phyloP scores from a whole-genome alignment of 92 coral and sea anemone species.

The Zoanthus gigantus region DNA sequence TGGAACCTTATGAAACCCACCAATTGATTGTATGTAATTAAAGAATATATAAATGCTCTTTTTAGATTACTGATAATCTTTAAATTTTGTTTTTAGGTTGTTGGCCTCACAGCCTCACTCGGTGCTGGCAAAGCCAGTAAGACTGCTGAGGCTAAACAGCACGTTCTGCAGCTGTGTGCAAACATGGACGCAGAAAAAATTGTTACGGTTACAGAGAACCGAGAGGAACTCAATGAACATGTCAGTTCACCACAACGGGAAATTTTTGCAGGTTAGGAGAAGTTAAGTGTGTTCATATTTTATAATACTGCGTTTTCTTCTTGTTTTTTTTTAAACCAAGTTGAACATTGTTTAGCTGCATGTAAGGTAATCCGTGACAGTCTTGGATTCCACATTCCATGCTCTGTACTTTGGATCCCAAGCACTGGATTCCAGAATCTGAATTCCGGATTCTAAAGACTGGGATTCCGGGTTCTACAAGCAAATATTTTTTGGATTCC shows the following conservation, averaged over 20 bases:
- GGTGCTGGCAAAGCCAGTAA: slow-evolving; percentile 89
- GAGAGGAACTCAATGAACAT: slow-evolving; percentile 53
- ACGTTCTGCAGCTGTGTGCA: slow-evolving; percentile 84
- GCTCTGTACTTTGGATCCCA: too few relatives aligned
- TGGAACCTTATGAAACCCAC: too few relatives aligned
- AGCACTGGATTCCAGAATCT: too few relatives aligned
- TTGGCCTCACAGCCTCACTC: slow-evolving; percentile 95
- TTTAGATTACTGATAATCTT: neutral
- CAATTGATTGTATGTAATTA: too few relatives aligned
- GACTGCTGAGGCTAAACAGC: slow-evolving; percentile 65
- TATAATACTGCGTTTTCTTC: neutral
- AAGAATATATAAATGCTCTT: too few relatives aligned
- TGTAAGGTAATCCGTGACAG: too few relatives aligned
- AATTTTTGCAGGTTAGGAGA: slow-evolving; percentile 30
- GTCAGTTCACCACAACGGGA: slow-evolving; percentile 65
- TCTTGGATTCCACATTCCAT: too few relatives aligned
- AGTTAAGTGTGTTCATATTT: neutral
- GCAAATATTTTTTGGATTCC: too few relatives aligned
- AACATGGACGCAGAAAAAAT: slow-evolving; percentile 79
- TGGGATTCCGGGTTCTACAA: too few relatives aligned
- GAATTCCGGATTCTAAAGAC: too few relatives aligned
- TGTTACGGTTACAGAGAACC: slow-evolving; percentile 73
- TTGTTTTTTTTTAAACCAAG: too few relatives aligned
- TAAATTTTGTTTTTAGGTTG: slow-evolving; percentile 57
- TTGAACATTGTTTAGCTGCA: too few relatives aligned